Conservation (phyloP, 2,113 vertebrate species). For the Collichthys lucidus region DNA sequence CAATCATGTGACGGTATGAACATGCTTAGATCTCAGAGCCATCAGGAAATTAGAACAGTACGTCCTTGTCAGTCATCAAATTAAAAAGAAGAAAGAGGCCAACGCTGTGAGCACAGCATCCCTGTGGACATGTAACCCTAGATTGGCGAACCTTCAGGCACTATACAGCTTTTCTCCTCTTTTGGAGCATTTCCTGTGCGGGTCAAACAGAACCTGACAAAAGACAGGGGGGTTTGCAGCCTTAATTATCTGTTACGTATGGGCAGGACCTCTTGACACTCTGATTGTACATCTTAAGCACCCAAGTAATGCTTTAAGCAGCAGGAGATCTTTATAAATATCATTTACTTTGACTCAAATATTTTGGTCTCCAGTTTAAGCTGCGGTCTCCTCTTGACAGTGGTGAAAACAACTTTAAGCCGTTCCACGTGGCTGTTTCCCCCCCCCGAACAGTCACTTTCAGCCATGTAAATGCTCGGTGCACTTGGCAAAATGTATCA, state of each 20-base stretch:
- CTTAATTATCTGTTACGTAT: background rate
- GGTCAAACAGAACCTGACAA: conserved; percentile 2
- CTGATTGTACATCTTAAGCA: conserved; percentile 7
- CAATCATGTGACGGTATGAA: background rate
- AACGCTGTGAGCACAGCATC: conserved; percentile 25
- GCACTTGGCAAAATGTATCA: conserved; percentile 29
- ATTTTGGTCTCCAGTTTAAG: background rate
- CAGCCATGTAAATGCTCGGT: conserved; percentile 13
- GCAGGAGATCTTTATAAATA: background rate
- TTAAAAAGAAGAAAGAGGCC: conserved; percentile 23
- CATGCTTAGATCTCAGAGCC: conserved; percentile 27
- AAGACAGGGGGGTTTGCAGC: background rate
- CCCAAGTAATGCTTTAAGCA: conserved; percentile 8
- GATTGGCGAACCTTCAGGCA: conserved; percentile 42
- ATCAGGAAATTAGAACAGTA: conserved; percentile 53
- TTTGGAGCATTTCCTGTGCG: conserved; percentile 33
- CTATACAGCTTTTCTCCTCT: conserved; percentile 25
- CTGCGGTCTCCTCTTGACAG: background rate
- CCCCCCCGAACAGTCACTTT: conserved; percentile 11
- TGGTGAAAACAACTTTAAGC: conserved; percentile 1
- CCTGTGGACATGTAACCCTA: conserved; percentile 49
- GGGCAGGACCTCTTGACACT: background rate
- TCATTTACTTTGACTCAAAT: background rate
- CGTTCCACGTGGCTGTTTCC: conserved; percentile 6
- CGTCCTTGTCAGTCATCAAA: conserved; percentile 55